Base-by-base conservation (phyloP, 2,113 vertebrate genomes). In the Elgaria multicarinata region DNA sequence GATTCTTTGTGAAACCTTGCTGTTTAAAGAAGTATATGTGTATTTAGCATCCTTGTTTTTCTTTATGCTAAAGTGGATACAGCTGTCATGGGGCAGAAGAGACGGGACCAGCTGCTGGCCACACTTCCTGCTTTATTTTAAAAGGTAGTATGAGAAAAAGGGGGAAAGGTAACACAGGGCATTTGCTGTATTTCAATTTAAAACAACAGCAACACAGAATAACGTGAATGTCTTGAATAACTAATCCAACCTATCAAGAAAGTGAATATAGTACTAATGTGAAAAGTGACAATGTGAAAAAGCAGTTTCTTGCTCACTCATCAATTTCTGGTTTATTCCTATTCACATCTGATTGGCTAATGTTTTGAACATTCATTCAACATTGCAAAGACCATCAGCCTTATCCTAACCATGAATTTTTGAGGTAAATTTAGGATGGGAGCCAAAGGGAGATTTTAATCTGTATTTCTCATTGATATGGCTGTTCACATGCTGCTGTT, bases 61-160 rank as follows among this genome's bases (percentile, higher is more conserved):
- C 97, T 99, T 99, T 99, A 98, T 99, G 98, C 99, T 99, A 98
- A 99, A 99, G 99, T 99, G 99, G 98, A 99, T 98, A 98, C 98
- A 98, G 97, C 98, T 98, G 98, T 97, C 98, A 97, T 98, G 98
- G 98, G 98, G 98, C 97, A 96, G 98, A 99, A 98, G 98, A 99
- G 97, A 97, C 98, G 98, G 98, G 98, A 99, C 98, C 98, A 98
- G 98, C 98, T 97, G 98, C 98, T 98, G 98, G 97, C 98, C 98
- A 98, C 98, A 97, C 98, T 98, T 98, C 98, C 98, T 98, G 98
- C 97, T 99, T 98, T 99, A 97, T 99, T 98, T 98, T 98, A 98
- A 98, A 99, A 99, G 98, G 99, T 99, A 99, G 98, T 99, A 98
- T 98, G 97, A 98, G 98, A 97, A 97, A 97, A 98, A 97, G 96